Evolutionary conservation across 2,113 vertebrate species (phyloP).

Genomic region (Bos indicus): DNA sequence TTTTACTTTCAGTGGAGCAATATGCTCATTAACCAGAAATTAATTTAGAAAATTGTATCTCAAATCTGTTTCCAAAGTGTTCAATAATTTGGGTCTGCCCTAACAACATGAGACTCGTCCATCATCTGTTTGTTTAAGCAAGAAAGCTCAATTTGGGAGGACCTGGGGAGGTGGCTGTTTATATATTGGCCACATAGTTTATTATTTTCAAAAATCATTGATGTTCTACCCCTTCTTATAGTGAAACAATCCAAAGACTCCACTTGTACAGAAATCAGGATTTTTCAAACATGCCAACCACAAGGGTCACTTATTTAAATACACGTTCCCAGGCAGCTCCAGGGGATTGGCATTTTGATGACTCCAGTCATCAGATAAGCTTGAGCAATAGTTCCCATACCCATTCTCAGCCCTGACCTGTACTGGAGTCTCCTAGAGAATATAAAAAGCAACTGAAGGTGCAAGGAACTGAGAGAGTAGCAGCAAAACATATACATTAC

Average conservation of each 20-base stretch:
- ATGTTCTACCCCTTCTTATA: neutral
- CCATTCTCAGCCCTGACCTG: neutral
- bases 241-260: neutral
- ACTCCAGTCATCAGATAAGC: neutral
- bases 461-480: neutral
- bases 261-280: neutral
- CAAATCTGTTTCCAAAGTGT: constrained; percentile 18
- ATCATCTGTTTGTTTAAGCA: neutral
- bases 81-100: neutral
- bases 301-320: neutral
- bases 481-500: neutral
- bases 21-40: neutral
- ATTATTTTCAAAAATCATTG: neutral
- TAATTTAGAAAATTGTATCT: neutral
- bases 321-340: neutral
- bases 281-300: neutral
- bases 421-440: neutral
- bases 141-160: neutral
- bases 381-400: neutral
- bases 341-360: neutral
- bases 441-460: neutral
- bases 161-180: neutral
- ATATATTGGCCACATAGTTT: neutral
- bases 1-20: neutral
- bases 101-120: neutral